phyloP scores from a whole-genome alignment of 2,888 invertebrate species.

The Archaeoteleia sp. region DNA sequence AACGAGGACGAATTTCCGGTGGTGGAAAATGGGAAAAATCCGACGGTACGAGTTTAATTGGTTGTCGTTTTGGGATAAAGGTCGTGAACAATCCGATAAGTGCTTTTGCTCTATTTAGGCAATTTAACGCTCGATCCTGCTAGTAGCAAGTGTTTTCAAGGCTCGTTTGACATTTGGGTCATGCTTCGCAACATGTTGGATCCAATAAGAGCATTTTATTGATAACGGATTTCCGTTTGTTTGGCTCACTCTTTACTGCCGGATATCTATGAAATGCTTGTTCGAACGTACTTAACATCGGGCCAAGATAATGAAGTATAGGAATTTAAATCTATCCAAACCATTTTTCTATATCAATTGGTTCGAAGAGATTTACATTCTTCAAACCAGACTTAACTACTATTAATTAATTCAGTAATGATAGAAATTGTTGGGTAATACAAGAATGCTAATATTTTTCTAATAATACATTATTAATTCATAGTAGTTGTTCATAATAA shows the following conservation, averaged over 20 bases:
- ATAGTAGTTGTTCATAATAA: no score
- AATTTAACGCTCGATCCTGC: constrained; percentile 12
- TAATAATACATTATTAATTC: no score
- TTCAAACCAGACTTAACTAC: no score
- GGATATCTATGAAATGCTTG: constrained; percentile 14
- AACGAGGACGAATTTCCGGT: constrained; percentile 21
- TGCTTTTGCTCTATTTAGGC: constrained; percentile 11
- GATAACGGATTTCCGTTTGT: constrained; percentile 38
- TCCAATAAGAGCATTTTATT: constrained; percentile 25
- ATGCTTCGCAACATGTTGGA: constrained; percentile 11
- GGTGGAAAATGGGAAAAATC: constrained; percentile 5
- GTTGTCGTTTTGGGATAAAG: not conserved
- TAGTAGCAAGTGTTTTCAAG: constrained; percentile 12
- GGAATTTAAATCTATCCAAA: no score
- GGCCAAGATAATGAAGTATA: not conserved
- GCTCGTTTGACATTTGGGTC: constrained; percentile 18
- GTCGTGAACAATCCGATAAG: constrained; percentile 13
- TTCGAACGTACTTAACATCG: constrained; percentile 16
- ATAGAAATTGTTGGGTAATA: no score
- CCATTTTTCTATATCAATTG: no score
- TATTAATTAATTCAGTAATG: no score
- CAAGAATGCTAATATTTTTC: no score
- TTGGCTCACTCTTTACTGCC: constrained; percentile 6
- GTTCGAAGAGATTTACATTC: no score
- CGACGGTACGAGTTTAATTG: constrained; percentile 22